phyloP scores from a whole-genome alignment of 1,140 invertebrate species.

The Pollicipes pollicipes region DNA sequence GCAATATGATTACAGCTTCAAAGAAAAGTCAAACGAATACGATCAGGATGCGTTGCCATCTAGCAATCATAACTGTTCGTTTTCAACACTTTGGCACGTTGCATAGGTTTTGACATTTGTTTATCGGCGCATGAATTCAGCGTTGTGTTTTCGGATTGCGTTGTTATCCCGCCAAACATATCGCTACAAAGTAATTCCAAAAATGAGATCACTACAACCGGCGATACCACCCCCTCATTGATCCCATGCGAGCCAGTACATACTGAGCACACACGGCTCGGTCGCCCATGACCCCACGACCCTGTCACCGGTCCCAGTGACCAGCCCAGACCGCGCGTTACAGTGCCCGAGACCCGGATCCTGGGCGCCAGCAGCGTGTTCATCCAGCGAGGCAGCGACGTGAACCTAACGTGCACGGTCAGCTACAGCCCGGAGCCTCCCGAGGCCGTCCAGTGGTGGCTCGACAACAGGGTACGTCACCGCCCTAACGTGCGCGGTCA shows the following conservation, averaged over 20 bases:
- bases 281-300: not conserved
- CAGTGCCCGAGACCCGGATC: constrained; percentile 68
- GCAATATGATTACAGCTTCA: too few relatives aligned
- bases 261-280: too few relatives aligned
- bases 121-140: too few relatives aligned
- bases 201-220: too few relatives aligned
- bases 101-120: too few relatives aligned
- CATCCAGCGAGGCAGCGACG: constrained; percentile 70
- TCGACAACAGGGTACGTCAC: constrained; percentile 50
- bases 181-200: too few relatives aligned
- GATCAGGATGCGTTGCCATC: not conserved
- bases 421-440: constrained; percentile 66
- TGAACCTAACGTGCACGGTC: constrained; percentile 74
- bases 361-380: constrained; percentile 60
- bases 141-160: too few relatives aligned
- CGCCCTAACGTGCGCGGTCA: constrained; percentile 67
- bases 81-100: too few relatives aligned
- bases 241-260: too few relatives aligned
- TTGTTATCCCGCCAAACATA: too few relatives aligned
- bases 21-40: not conserved
- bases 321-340: constrained; percentile 23
- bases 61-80: too few relatives aligned
- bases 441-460: constrained; percentile 79
- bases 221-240: too few relatives aligned
- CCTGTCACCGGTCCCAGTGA: not conserved